Base-by-base conservation (phyloP, 2,113 vertebrate genomes). In the Burhinus oedicnemus region DNA sequence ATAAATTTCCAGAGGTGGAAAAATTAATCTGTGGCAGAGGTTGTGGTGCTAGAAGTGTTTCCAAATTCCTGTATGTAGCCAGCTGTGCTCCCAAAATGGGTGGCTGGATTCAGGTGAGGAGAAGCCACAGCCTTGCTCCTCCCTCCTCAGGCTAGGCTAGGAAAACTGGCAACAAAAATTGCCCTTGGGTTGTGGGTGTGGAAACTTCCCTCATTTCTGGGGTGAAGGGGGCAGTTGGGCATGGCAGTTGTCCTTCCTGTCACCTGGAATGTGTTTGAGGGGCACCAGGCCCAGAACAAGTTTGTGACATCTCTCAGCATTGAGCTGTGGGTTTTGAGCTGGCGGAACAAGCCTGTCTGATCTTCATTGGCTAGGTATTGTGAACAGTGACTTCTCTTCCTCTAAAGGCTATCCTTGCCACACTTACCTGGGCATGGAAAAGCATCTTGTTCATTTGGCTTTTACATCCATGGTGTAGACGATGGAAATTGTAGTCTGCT, bases 401-500 rank as follows among this genome's bases (percentile, higher is more conserved):
- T 27, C 0, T 1, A n/a, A 81, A 60, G 12, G 3, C 25, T 69
- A 8, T 42, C 27, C 49, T 61, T 91, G 27, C 38, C 74, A 38
- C 12, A 0, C 34, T 76, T 57, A 69, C 36, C 42, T 42, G 27
- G 42, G 44, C 9, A 2, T 4, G 25, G 58, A 30, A 87, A 66
- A 77, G 12, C 8, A 83, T 70, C 32, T 69, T 45, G 44, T 68
- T 74, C 66, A 44, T 55, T 86, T 69, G 40, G 10, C 17, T 89
- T 55, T 82, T 61, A 42, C 8, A 0, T 2, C 2, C 4, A 6
- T 8, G 8, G 7, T 7, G 11, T 61, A 23, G 47, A 38, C 58
- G 54, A 76, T 14, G 15, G 42, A 72, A 78, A 64, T 3, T 29
- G 34, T 14, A 8, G 5, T 60, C 32, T 84, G 34, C 42, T 75